These are phyloP conservation scores for Nowickia ferox DNA, from an alignment of 2,888 invertebrate species.

Conservation along the genomic window DNA sequence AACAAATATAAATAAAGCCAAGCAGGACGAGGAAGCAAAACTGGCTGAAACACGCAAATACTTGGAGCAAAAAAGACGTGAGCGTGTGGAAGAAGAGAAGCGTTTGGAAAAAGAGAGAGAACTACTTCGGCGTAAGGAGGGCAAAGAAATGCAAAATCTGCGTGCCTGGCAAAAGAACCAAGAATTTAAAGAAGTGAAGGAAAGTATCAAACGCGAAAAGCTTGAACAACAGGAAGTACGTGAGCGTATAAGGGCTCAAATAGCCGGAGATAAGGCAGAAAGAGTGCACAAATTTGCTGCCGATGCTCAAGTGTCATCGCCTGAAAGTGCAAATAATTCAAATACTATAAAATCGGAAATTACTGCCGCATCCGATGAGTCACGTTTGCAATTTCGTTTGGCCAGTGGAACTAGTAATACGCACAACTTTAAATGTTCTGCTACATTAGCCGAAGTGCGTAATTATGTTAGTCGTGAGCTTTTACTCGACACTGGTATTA, in stretches of 20 bases:
- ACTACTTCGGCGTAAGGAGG: conserved; percentile 88
- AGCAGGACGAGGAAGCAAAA: conserved; percentile 56
- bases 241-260: conserved; percentile 91
- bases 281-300: conserved; percentile 84
- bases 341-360: conserved; percentile 69
- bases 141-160: conserved; percentile 89
- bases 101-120: conserved; percentile 84
- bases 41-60: conserved; percentile 74
- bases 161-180: conserved; percentile 90
- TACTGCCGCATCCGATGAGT: conserved; percentile 81
- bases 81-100: conserved; percentile 83
- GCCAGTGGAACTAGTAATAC: conserved; percentile 91
- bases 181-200: conserved; percentile 87
- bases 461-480: conserved; percentile 80
- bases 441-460: conserved; percentile 86
- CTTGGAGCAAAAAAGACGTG: conserved; percentile 80
- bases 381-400: conserved; percentile 93
- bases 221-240: conserved; percentile 89
- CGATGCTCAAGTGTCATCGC: conserved; percentile 25
- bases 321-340: conserved; percentile 50
- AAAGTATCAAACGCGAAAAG: conserved; percentile 87
- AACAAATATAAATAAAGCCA: conserved; percentile 4
- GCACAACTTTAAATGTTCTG: conserved; percentile 88
- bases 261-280: conserved; percentile 92
- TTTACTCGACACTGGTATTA: conserved; percentile 80